Percentiles rank a stretch among this genome's conserved stretches.
These are phyloP conservation scores for Penaeus indicus DNA, from an alignment of 1,140 invertebrate genomes.

Conservation along the genomic window DNA sequence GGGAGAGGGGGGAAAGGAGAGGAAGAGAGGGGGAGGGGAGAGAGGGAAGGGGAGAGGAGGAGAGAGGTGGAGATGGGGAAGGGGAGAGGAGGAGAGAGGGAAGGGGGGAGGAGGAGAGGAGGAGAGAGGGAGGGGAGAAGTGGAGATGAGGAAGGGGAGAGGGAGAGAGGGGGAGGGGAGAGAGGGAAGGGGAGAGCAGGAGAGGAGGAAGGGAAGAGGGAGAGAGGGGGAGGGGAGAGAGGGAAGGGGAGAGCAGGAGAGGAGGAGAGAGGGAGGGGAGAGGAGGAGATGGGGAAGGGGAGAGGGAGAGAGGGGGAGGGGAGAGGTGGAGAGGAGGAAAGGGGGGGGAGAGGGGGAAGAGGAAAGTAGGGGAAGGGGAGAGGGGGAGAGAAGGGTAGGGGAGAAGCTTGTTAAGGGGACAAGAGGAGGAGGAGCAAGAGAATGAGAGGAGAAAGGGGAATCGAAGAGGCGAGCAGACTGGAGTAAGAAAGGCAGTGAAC, in stretches of 20 bases:
- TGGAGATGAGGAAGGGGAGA: background rate
- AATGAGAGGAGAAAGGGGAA: background rate
- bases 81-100: background rate
- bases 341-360: background rate
- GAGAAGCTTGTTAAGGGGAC: background rate
- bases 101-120: background rate
- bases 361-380: conserved; percentile 1
- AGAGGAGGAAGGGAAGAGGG: too few species aligned
- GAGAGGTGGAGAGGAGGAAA: background rate
- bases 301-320: background rate
- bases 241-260: background rate
- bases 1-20: too few species aligned
- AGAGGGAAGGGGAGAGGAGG: background rate
- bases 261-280: background rate
- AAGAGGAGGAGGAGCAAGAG: background rate
- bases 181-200: background rate
- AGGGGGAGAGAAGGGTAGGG: background rate
- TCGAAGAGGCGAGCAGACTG: too few species aligned
- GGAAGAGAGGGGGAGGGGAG: background rate
- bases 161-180: background rate
- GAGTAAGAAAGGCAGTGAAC: background rate
- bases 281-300: background rate
- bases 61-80: background rate
- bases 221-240: background rate
- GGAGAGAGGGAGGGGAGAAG: too few species aligned